phyloP scores from a whole-genome alignment of 2,113 vertebrate genomes.

The Elephas maximus region DNA sequence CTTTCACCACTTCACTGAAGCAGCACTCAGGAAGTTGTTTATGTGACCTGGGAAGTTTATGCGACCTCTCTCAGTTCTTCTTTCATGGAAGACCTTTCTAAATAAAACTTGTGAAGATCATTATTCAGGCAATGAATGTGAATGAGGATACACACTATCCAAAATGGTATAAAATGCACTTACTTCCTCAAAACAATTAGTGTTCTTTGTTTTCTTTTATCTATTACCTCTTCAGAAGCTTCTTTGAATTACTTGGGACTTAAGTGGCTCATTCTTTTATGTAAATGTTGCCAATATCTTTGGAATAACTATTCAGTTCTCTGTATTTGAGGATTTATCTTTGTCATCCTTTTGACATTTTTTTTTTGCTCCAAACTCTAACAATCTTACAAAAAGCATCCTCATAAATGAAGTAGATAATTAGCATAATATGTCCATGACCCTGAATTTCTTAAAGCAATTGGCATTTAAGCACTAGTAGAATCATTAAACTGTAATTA shows the following conservation, averaged over 20 bases:
- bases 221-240: not conserved
- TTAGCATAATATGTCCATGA: constrained; percentile 55
- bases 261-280: not conserved
- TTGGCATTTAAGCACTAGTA: constrained; percentile 65
- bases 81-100: not conserved
- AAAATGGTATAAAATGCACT: not conserved
- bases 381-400: not conserved
- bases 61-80: not conserved
- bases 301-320: constrained; percentile 19
- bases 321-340: not conserved
- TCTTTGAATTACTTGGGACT: constrained; percentile 9
- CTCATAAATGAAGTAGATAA: constrained; percentile 48
- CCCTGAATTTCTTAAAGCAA: constrained; percentile 51
- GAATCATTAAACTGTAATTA: constrained; percentile 57
- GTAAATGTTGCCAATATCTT: not conserved
- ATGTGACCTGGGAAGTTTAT: not conserved
- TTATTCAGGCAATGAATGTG: not conserved
- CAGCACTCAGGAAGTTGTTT: no score
- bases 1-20: not conserved
- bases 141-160: not conserved
- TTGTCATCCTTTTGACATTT: constrained; percentile 57
- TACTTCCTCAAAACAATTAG: not conserved
- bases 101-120: not conserved
- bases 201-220: not conserved
- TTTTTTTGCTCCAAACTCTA: not conserved